A percentile compares a stretch with the other conserved stretches of the same genome.
Conservation (phyloP, 2,797 vertebrate genomes). For the Okamejei kenojei region DNA sequence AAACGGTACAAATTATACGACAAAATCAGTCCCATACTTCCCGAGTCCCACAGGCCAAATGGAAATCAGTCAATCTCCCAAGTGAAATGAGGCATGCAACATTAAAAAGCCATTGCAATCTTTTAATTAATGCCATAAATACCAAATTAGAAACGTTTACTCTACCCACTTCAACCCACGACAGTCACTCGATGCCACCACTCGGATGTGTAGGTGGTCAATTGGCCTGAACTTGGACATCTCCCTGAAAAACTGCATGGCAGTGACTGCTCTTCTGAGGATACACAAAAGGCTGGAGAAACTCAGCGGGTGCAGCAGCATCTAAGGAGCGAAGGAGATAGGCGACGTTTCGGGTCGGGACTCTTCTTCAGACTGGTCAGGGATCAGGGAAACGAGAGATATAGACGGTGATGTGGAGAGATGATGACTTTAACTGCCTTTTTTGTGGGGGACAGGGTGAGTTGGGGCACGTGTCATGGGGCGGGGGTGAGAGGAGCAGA, state of each 20-base stretch:
- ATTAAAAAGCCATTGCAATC: not conserved
- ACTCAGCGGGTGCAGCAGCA: too few species aligned
- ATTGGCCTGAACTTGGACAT: too few species aligned
- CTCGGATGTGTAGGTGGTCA: not conserved
- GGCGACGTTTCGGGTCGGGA: too few species aligned
- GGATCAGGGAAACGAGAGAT: too few species aligned
- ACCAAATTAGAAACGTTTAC: not conserved
- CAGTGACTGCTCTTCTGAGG: not conserved
- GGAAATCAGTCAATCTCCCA: not conserved
- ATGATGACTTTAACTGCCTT: too few species aligned
- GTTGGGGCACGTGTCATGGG: too few species aligned
- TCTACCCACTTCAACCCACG: not conserved
- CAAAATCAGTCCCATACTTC: not conserved
- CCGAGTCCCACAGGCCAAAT: not conserved
- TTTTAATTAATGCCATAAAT: conserved; percentile 9
- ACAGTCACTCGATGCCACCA: not conserved
- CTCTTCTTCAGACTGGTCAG: too few species aligned
- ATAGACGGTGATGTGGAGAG: too few species aligned
- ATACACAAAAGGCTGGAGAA: too few species aligned
- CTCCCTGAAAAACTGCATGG: not conserved
- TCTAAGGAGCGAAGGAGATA: too few species aligned
- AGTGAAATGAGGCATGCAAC: conserved; percentile 1
- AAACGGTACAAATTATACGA: not conserved
- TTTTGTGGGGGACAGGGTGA: too few species aligned
- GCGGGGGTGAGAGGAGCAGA: too few species aligned